Percentiles rank a stretch among this genome's conserved stretches.
Conservation (phyloP, 2,888 invertebrate genomes). For the Anticlea derivata region DNA sequence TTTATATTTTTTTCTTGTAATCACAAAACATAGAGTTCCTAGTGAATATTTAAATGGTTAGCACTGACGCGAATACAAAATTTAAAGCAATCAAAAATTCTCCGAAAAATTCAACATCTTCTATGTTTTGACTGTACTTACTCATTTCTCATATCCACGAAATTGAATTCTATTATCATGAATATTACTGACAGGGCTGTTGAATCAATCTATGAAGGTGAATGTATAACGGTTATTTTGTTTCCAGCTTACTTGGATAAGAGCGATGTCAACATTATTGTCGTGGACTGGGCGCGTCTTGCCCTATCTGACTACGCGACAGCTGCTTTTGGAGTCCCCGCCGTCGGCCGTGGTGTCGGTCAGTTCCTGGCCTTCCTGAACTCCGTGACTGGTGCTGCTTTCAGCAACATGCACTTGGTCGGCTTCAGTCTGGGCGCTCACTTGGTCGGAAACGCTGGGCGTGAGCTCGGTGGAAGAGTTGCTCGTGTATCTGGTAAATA, state of each 20-base stretch:
- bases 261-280: conserved; percentile 64
- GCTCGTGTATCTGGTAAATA: conserved; percentile 66
- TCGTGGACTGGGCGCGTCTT: conserved; percentile 68
- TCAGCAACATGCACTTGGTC: conserved; percentile 62
- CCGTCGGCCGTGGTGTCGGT: conserved; percentile 65
- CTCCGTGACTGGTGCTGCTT: conserved; percentile 51
- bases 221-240: too few species aligned
- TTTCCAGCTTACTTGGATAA: conserved; percentile 54
- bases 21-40: too few species aligned
- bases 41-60: too few species aligned
- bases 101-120: too few species aligned
- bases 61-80: too few species aligned
- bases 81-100: too few species aligned
- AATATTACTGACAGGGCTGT: too few species aligned
- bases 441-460: conserved; percentile 69
- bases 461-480: conserved; percentile 56
- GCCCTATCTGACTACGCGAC: conserved; percentile 54
- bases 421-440: conserved; percentile 80
- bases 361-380: conserved; percentile 63
- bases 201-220: too few species aligned
- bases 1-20: too few species aligned
- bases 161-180: background rate
- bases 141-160: background rate
- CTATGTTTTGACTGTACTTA: too few species aligned
- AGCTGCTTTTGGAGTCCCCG: conserved; percentile 61